phyloP scores from a whole-genome alignment of 2,797 vertebrate species.

The Sciaenops ocellatus region DNA sequence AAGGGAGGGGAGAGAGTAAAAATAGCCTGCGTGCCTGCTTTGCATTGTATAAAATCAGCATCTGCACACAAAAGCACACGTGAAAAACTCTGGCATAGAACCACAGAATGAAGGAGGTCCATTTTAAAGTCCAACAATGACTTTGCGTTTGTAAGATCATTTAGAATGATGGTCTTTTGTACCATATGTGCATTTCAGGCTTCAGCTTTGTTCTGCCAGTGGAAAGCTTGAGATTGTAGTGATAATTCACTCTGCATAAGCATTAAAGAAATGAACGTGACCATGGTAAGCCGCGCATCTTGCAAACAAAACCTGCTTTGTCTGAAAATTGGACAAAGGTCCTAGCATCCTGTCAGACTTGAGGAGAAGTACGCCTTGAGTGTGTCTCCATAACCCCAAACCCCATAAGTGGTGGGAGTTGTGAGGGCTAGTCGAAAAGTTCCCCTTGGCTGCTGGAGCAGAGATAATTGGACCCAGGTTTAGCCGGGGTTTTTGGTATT shows the following conservation, averaged over 20 bases:
- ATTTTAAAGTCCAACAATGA: slow-evolving; percentile 44
- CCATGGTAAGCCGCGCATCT: slow-evolving; percentile 32
- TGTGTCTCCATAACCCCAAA: slow-evolving; percentile 68
- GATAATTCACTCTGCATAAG: slow-evolving; percentile 15
- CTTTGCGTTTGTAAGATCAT: slow-evolving; percentile 31
- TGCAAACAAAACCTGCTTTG: slow-evolving; percentile 58
- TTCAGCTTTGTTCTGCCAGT: slow-evolving; percentile 10
- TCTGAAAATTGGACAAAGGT: slow-evolving; percentile 61
- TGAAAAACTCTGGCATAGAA: slow-evolving; percentile 32
- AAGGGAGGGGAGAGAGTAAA: slow-evolving; percentile 66
- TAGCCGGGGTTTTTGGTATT: slow-evolving; percentile 76
- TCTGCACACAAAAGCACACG: slow-evolving; percentile 47
- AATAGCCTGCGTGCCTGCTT: slow-evolving; percentile 60
- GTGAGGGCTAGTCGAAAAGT: slow-evolving; percentile 69
- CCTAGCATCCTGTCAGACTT: slow-evolving; percentile 45
- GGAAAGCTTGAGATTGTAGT: slow-evolving; percentile 11
- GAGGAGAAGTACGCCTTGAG: slow-evolving; percentile 52
- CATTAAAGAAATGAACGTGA: slow-evolving; percentile 20
- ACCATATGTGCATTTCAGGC: slow-evolving; percentile 3
- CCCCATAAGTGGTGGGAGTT: slow-evolving; percentile 64
- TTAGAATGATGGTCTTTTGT: slow-evolving; percentile 36
- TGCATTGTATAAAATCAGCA: slow-evolving; percentile 69
- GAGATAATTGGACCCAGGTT: slow-evolving; percentile 85
- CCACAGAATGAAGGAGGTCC: slow-evolving; percentile 17
- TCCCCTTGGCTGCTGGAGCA: slow-evolving; percentile 81